phyloP scores from a whole-genome alignment of 2,113 vertebrate species.

The Eidolon helvum region DNA sequence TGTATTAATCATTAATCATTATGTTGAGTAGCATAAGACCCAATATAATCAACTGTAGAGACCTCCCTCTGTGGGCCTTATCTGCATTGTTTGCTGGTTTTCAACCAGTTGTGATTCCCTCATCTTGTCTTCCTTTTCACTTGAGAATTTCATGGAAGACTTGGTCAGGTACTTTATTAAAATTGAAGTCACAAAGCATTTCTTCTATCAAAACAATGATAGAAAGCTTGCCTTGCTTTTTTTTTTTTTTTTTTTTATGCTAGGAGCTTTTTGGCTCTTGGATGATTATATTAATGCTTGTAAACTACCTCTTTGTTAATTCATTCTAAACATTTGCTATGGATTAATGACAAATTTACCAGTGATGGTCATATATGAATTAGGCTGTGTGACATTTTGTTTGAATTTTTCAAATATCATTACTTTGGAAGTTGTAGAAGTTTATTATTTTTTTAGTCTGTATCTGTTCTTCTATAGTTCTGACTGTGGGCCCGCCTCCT shows the following conservation, averaged over 20 bases:
- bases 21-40: background rate
- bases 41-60: background rate
- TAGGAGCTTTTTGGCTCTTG: background rate
- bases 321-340: background rate
- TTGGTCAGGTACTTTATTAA: background rate
- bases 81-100: background rate
- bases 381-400: background rate
- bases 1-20: constrained; percentile 34
- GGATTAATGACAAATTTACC: background rate
- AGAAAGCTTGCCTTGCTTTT: background rate
- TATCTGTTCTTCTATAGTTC: constrained; percentile 1
- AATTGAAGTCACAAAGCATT: background rate
- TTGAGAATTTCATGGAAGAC: background rate
- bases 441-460: background rate
- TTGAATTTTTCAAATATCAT: background rate
- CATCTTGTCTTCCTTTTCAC: constrained; percentile 2
- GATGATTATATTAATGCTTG: background rate
- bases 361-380: background rate
- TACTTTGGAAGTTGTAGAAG: background rate
- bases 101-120: background rate
- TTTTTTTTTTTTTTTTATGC: background rate
- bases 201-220: background rate
- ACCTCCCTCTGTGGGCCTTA: background rate
- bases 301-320: background rate
- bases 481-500: background rate